Evolutionary conservation across 2,113 vertebrate genomes (phyloP), one percentile per base, ranked within the genome.

Genomic region (Miniopterus natalensis): DNA sequence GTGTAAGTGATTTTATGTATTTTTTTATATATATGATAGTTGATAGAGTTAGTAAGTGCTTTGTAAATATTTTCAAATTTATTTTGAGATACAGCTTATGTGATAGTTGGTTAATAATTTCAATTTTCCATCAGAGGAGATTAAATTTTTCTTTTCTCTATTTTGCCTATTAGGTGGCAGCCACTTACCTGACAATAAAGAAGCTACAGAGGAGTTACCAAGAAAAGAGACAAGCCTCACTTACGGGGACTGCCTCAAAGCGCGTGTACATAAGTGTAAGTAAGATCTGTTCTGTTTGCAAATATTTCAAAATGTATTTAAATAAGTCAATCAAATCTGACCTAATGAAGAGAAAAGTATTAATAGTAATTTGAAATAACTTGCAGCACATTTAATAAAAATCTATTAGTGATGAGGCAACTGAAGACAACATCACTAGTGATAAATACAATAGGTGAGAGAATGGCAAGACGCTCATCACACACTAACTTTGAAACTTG

Each of bases 41-140:
- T 79, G 70, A 25, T 81, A 86, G 63, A 93, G n/a, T 36, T 70
- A 47, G 27, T 93, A 73, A 92, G 42, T 84, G 18, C 65, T 86
- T 94, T 53, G 68, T 70, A 96, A 90, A 51, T 92, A 91, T 59
- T 75, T 95, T 89, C 45, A 89, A 9, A 83, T 65, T 89, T 95
- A 94, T 31, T 66, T 88, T 84, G 57, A 47, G 59, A 57, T 18
- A 59, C 10, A 90, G 47, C 3, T 87, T 89, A 59, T 47, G 25
- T 89, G 68, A 63, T 49, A 63, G 55, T 65, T 92, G 5, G 36
- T 31, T 53, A 74, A 75, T 68, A 12, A 59, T 89, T 89, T 89
- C 27, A 31, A 57, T 61, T 95, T 92, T 88, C 53, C 40, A 71
- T 80, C 27, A 65, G 8, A 88, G 8, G 36, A 9, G 9, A 11